These are phyloP conservation scores for Megathymus violae DNA, from an alignment of 1,140 invertebrate species.

Conservation along the genomic window DNA sequence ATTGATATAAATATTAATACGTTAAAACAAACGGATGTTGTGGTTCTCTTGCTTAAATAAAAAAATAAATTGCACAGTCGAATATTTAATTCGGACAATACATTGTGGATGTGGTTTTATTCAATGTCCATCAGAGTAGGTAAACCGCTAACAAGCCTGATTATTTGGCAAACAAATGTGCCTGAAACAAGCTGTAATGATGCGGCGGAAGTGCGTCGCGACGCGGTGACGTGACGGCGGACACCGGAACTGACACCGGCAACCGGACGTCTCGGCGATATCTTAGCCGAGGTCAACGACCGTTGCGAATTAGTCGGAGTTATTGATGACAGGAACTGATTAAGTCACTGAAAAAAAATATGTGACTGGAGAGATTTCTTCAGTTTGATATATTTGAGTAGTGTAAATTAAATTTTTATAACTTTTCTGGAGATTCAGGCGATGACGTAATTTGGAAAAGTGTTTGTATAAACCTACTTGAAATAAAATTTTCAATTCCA, in stretches of 20 bases:
- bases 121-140: not conserved
- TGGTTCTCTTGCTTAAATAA: not conserved
- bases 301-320: not conserved
- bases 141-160: not conserved
- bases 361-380: no score
- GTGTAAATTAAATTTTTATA: no score
- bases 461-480: no score
- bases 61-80: not conserved
- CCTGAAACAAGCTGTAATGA: constrained; percentile 22
- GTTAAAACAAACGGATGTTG: not conserved
- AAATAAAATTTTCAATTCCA: no score
- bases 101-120: not conserved
- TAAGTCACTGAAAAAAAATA: not conserved
- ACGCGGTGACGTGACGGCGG: constrained; percentile 5
- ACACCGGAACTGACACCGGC: constrained; percentile 15
- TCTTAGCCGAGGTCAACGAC: constrained; percentile 10
- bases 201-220: constrained; percentile 21
- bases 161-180: constrained; percentile 10
- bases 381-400: no score
- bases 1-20: no score
- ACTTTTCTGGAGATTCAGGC: no score
- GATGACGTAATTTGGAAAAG: no score
- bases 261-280: constrained; percentile 13
- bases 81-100: not conserved
- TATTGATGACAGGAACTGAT: not conserved